phyloP scores from a whole-genome alignment of 2,888 invertebrate genomes.

The Tridacna crocea region DNA sequence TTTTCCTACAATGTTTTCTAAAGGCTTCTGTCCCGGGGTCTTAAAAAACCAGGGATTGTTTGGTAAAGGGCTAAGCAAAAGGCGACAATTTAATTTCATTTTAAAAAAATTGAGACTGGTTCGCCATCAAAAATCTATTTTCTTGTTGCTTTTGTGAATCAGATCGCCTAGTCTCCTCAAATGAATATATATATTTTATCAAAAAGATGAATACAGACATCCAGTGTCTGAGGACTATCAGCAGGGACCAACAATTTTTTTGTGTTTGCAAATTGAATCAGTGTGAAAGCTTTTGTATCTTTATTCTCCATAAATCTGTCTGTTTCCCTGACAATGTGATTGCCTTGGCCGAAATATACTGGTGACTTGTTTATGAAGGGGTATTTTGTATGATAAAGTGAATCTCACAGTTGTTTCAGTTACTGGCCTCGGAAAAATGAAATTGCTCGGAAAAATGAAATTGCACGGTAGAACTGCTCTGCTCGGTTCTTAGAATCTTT shows the following conservation, averaged over 20 bases:
- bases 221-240: slow-evolving; percentile 11
- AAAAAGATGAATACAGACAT: slow-evolving; percentile 7
- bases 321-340: not conserved
- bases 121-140: no score
- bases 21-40: no score
- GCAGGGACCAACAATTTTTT: not conserved
- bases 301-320: slow-evolving; percentile 20
- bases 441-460: no score
- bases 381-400: slow-evolving; percentile 6
- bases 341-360: slow-evolving; percentile 8
- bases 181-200: not conserved
- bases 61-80: no score
- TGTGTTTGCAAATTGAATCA: slow-evolving; percentile 29
- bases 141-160: no score
- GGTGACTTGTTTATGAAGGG: not conserved
- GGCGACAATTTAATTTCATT: no score
- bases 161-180: no score
- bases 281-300: slow-evolving; percentile 32
- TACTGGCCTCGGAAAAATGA: not conserved
- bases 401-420: not conserved
- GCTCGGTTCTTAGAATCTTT: no score
- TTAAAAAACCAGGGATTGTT: no score
- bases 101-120: no score
- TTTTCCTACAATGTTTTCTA: not conserved
- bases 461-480: no score